These are phyloP conservation scores for Lumbricus terrestris DNA, from an alignment of 2,888 invertebrate species.

Conservation along the genomic window DNA sequence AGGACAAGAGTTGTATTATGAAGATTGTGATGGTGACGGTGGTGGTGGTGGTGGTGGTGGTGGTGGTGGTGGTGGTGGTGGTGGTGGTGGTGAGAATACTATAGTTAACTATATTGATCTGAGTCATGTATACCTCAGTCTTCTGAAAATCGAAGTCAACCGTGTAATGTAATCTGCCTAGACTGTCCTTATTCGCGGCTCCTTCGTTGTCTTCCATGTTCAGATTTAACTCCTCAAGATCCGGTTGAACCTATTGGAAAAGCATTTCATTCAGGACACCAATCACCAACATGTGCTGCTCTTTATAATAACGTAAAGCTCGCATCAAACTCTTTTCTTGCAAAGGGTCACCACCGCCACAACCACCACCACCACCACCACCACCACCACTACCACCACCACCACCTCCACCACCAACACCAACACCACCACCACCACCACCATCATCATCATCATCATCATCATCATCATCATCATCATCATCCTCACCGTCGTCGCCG, in stretches of 20 bases:
- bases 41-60: too few relatives aligned
- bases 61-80: too few relatives aligned
- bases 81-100: too few relatives aligned
- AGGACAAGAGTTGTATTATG: too few relatives aligned
- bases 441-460: neutral
- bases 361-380: neutral
- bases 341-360: too few relatives aligned
- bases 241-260: conserved; percentile 18
- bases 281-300: too few relatives aligned
- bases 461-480: neutral
- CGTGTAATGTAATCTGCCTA: conserved; percentile 26
- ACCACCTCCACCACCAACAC: neutral
- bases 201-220: neutral
- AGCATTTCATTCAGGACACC: neutral
- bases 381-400: too few relatives aligned
- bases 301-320: too few relatives aligned
- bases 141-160: conserved; percentile 23
- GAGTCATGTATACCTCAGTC: conserved; percentile 23
- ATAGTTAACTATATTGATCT: too few relatives aligned
- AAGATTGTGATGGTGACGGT: too few relatives aligned
- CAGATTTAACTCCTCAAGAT: neutral
- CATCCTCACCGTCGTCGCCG: neutral
- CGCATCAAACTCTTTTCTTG: too few relatives aligned
- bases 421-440: neutral
- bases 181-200: neutral